phyloP scores from a whole-genome alignment of 2,888 invertebrate genomes.

The Anorthoa munda region DNA sequence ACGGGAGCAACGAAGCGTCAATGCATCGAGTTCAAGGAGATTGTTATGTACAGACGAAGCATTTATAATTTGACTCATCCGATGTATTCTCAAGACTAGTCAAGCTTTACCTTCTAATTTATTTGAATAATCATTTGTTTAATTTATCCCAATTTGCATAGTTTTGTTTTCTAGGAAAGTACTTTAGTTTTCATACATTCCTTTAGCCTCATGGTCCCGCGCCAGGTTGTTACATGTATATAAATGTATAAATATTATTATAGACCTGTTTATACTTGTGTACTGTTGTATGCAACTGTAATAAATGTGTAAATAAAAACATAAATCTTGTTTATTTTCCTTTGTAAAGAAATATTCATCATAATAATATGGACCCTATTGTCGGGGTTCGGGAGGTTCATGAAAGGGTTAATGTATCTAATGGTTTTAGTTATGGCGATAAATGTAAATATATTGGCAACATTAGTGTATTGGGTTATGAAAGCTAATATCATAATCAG shows the following conservation, averaged over 20 bases:
- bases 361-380: not conserved
- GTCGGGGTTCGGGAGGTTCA: constrained; percentile 18
- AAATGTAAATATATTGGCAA: constrained; percentile 55
- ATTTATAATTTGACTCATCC: constrained; percentile 34
- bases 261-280: constrained; percentile 86
- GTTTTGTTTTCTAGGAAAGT: constrained; percentile 53
- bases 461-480: constrained; percentile 10
- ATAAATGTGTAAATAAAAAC: constrained; percentile 88
- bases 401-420: constrained; percentile 51
- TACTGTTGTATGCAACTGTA: constrained; percentile 87
- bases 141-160: constrained; percentile 43
- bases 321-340: constrained; percentile 59
- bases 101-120: constrained; percentile 59
- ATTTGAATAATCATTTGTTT: constrained; percentile 37
- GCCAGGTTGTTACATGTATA: constrained; percentile 78
- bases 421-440: constrained; percentile 57
- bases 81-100: constrained; percentile 66
- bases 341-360: constrained; percentile 35
- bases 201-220: constrained; percentile 77
- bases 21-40: constrained; percentile 58
- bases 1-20: constrained; percentile 69
- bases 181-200: constrained; percentile 83
- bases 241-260: constrained; percentile 82
- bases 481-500: constrained; percentile 16
- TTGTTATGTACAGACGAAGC: constrained; percentile 48